Evolutionary conservation across 2,888 invertebrate species (phyloP), one percentile per base, ranked within the genome.

Genomic region (Eupithecia vulgata): DNA sequence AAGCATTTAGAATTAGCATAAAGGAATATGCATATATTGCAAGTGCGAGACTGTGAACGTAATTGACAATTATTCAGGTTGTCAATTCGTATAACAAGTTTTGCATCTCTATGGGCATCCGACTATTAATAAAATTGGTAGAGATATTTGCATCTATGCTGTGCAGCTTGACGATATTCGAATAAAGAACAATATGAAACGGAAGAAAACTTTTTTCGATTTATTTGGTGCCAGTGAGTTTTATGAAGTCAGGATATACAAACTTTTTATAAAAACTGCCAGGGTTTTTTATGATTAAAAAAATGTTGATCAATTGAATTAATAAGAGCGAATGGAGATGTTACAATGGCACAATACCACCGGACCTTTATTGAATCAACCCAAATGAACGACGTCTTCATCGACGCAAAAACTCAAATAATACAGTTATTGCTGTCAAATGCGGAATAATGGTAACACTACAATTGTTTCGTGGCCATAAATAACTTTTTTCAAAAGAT

Each of bases 361-460:
- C 81, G 82, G 80, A 81, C 85, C 81, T 87, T 87, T 87, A 88
- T 89, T 86, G 80, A 81, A 86, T 83, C 84, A 81, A 79, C 80
- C 79, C 79, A 85, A 81, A 88, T 87, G 83, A 88, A 85, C 83
- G 88, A 93, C 87, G 84, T 91, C 94, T 93, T 89, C 89, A 94
- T 87, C 82, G 82, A 80, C 79, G 80, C 83, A 91, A 91, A 92
- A 91, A 87, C 84, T 83, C 82, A 83, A 86, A 84, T 89, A 90
- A 92, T 92, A 90, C 90, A 88, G 89, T 92, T 92, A 94, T 92
- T 93, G 90, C 90, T 91, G 93, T 94, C 94, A 93, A 91, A 92
- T 88, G 80, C 90, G 90, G 90, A 92, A 93, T 92, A 94, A 94
- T 93, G 91, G 93, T 91, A 92, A 90, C 92, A 90, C 87, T 89